Percentiles rank a stretch among this genome's conserved stretches.
Conservation (phyloP, 2,888 invertebrate species). For the Candidula unifasciata region DNA sequence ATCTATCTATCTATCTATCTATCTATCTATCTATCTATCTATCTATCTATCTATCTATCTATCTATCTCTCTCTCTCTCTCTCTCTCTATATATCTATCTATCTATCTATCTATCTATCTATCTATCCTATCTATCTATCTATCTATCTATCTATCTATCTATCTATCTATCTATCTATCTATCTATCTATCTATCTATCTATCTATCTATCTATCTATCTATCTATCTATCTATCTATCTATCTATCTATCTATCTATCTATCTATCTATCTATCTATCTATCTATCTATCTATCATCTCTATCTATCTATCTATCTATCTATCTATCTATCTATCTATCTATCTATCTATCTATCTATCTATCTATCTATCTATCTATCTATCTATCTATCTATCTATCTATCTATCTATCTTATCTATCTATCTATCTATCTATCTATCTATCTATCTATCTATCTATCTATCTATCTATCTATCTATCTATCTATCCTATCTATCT, state of each 20-base stretch:
- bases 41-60: too few species aligned
- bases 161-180: constrained; percentile 10
- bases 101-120: neutral
- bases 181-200: neutral
- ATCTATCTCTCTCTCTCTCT: too few species aligned
- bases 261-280: constrained; percentile 1
- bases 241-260: neutral
- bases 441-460: neutral
- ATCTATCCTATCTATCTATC: neutral
- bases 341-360: neutral
- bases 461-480: too few species aligned
- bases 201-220: neutral
- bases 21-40: too few species aligned
- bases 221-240: constrained; percentile 1
- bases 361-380: constrained; percentile 14
- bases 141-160: constrained; percentile 4
- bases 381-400: constrained; percentile 13
- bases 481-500: too few species aligned
- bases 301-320: neutral
- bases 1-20: neutral
- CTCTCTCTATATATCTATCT: too few species aligned
- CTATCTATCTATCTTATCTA: too few species aligned
- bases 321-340: neutral
- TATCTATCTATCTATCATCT: neutral
- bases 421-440: constrained; percentile 8